Evolutionary conservation across 2,888 invertebrate species (phyloP).

Genomic region (Venustoraphidia nigricollis): DNA sequence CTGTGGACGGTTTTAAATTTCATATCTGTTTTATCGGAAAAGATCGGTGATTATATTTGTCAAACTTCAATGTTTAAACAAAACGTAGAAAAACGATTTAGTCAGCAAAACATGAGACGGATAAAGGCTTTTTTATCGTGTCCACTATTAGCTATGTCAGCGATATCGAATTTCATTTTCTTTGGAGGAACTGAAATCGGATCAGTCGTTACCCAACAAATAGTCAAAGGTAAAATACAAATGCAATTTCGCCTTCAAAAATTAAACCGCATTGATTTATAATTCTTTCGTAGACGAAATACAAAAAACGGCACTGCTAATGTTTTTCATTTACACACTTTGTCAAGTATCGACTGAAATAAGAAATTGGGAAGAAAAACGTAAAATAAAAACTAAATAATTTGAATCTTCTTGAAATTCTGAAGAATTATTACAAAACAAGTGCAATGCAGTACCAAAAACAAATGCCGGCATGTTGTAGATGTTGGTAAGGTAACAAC

Average conservation of each 20-base stretch:
- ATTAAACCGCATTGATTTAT: background rate
- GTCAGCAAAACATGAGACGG: constrained; percentile 33
- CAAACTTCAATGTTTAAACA: constrained; percentile 29
- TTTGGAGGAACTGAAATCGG: constrained; percentile 65
- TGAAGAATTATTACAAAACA: too few relatives aligned
- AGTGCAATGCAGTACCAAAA: too few relatives aligned
- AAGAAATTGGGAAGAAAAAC: constrained; percentile 20
- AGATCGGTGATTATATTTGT: constrained; percentile 35
- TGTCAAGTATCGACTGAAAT: constrained; percentile 38
- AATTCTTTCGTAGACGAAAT: too few relatives aligned
- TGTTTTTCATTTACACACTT: constrained; percentile 25
- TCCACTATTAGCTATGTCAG: constrained; percentile 63
- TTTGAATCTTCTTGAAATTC: too few relatives aligned
- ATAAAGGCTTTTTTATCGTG: constrained; percentile 51
- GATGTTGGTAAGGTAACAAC: too few relatives aligned
- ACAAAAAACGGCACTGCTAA: too few relatives aligned
- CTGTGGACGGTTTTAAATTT: constrained; percentile 84
- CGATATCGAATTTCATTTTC: constrained; percentile 77
- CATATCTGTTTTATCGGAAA: constrained; percentile 59
- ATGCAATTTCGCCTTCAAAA: background rate
- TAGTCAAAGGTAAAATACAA: constrained; percentile 32
- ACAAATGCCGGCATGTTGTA: too few relatives aligned
- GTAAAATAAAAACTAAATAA: background rate
- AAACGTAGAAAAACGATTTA: constrained; percentile 26
- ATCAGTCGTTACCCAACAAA: constrained; percentile 45